These are phyloP conservation scores for Glaucomys volans DNA, from an alignment of 2,113 vertebrate species.

Conservation along the genomic window DNA sequence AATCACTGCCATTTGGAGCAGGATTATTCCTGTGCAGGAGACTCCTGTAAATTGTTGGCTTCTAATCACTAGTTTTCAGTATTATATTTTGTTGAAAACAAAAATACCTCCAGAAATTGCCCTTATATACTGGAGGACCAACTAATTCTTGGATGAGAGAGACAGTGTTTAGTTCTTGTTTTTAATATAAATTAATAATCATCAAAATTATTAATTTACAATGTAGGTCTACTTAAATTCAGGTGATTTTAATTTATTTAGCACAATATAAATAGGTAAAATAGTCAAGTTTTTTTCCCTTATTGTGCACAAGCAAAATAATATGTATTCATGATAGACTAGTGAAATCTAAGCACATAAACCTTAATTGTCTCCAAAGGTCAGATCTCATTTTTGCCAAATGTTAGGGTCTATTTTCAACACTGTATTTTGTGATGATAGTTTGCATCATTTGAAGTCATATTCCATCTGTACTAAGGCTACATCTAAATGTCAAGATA, in stretches of 20 bases:
- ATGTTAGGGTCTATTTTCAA: conserved; percentile 42
- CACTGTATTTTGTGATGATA: conserved; percentile 43
- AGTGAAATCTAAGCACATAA: conserved; percentile 6
- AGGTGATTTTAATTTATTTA: not conserved
- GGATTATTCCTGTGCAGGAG: not conserved
- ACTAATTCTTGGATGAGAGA: not conserved
- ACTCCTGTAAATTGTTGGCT: not conserved
- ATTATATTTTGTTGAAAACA: not conserved
- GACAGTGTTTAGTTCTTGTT: not conserved
- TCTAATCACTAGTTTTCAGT: not conserved
- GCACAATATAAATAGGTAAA: not conserved
- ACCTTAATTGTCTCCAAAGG: conserved; percentile 37
- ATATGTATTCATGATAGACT: not conserved
- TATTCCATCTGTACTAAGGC: conserved; percentile 14
- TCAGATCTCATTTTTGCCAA: conserved; percentile 38
- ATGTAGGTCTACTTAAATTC: not conserved
- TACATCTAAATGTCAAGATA: conserved; percentile 51
- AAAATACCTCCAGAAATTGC: not conserved
- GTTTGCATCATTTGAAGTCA: conserved; percentile 48
- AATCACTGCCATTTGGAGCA: not conserved
- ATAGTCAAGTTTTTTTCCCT: not conserved
- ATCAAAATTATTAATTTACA: not conserved
- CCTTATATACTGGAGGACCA: not conserved
- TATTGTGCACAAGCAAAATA: not conserved
- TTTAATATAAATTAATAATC: conserved; percentile 11